Conservation (phyloP, 2,113 vertebrate species). For the Bombycilla garrulus region DNA sequence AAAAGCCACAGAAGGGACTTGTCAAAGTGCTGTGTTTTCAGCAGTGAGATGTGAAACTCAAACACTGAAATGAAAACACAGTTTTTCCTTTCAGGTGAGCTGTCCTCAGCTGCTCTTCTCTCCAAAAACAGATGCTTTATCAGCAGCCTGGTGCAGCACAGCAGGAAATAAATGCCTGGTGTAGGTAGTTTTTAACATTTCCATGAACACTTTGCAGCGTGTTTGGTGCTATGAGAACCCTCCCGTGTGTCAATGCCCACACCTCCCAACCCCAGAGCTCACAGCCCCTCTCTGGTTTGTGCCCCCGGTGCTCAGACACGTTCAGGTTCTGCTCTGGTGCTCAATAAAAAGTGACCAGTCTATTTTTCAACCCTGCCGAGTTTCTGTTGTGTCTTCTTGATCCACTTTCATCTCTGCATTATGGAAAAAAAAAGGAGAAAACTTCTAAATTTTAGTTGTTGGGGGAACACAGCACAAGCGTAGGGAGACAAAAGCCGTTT, state of each 20-base stretch:
- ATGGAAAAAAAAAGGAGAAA: background rate
- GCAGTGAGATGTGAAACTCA: background rate
- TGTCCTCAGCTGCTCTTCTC: background rate
- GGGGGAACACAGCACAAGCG: background rate
- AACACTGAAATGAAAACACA: background rate
- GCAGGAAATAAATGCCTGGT: background rate
- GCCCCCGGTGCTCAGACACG: background rate
- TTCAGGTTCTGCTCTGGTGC: constrained; percentile 11
- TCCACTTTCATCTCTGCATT: rapidly evolving
- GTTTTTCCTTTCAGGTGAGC: background rate
- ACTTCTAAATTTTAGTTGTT: background rate
- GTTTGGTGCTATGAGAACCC: constrained; percentile 32
- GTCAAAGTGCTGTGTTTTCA: background rate
- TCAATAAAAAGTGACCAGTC: constrained; percentile 55
- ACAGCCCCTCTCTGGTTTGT: background rate
- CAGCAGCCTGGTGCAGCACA: background rate
- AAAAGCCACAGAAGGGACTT: background rate
- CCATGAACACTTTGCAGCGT: background rate
- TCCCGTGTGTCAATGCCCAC: background rate
- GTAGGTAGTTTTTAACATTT: background rate
- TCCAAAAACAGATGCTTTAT: background rate
- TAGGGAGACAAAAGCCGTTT: background rate
- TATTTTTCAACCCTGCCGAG: background rate
- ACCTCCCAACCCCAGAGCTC: background rate
- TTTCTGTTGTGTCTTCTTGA: background rate